phyloP scores from a whole-genome alignment of 1,140 invertebrate species.

The Heliothis subflexa region DNA sequence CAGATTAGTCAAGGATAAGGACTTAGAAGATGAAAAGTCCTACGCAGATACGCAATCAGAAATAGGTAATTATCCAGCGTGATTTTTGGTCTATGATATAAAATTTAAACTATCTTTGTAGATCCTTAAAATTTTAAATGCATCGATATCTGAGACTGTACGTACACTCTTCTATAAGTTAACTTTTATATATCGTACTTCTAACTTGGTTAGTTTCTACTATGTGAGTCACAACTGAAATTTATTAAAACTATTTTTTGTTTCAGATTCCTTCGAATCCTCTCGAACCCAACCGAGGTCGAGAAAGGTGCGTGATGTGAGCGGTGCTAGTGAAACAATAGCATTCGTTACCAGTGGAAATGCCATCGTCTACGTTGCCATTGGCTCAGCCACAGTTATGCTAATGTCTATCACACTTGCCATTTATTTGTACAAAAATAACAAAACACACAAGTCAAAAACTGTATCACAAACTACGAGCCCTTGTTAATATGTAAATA shows the following conservation, averaged over 20 bases:
- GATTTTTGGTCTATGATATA: too few relatives aligned
- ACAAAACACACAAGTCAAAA: slow-evolving; percentile 48
- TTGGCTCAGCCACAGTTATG: slow-evolving; percentile 63
- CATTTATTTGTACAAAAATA: slow-evolving; percentile 64
- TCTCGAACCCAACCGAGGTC: slow-evolving; percentile 71
- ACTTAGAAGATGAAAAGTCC: slow-evolving; percentile 66
- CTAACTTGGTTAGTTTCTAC: too few relatives aligned
- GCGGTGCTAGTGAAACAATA: slow-evolving; percentile 47
- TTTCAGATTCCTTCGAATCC: slow-evolving; percentile 76
- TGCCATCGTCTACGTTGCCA: slow-evolving; percentile 62
- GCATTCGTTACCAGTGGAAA: slow-evolving; percentile 49
- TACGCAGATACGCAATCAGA: slow-evolving; percentile 69
- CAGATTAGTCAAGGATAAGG: slow-evolving; percentile 58
- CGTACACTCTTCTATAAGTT: background rate
- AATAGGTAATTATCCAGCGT: slow-evolving; percentile 63
- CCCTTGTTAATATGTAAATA: slow-evolving; percentile 53
- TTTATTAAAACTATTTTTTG: slow-evolving; percentile 39
- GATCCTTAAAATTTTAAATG: background rate
- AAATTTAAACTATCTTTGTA: too few relatives aligned
- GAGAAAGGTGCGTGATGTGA: slow-evolving; percentile 72
- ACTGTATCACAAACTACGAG: slow-evolving; percentile 24
- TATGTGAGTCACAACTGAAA: background rate
- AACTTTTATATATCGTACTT: background rate
- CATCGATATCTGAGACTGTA: background rate
- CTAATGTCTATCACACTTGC: slow-evolving; percentile 62